A percentile compares a stretch with the other conserved stretches of the same genome.
These are phyloP conservation scores for Chloropsis cyanopogon DNA, from an alignment of 2,113 vertebrate species.

Conservation along the genomic window DNA sequence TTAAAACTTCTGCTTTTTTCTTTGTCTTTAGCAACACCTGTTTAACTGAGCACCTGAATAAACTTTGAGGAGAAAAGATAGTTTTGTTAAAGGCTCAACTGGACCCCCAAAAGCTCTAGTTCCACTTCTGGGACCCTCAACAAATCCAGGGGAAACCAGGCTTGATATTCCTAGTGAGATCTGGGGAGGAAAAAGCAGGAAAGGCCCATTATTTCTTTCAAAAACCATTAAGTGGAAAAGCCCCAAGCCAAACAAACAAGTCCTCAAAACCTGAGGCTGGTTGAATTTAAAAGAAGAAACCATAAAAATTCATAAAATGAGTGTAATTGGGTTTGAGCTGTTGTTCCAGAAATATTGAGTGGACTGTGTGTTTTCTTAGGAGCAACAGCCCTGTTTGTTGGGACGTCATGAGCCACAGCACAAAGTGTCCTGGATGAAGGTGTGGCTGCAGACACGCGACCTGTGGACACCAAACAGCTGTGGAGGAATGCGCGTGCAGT, in stretches of 20 bases:
- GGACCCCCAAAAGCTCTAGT: neutral
- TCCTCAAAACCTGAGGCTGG: neutral
- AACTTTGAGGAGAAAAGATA: neutral
- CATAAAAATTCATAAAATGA: neutral
- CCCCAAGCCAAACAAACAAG: neutral
- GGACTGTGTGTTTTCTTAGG: neutral
- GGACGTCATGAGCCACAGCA: neutral
- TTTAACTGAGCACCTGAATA: constrained; percentile 34
- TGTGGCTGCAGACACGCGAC: neutral
- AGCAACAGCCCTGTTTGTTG: neutral
- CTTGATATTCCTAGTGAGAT: neutral
- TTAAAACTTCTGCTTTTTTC: neutral
- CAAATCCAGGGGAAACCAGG: neutral
- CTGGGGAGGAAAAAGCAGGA: neutral
- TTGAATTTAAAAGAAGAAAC: neutral
- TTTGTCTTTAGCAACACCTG: constrained; percentile 26
- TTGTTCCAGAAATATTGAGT: neutral
- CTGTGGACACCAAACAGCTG: fast-evolving
- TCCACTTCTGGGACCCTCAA: neutral
- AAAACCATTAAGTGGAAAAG: neutral
- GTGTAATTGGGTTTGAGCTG: neutral
- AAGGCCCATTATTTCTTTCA: neutral
- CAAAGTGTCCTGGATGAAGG: fast-evolving
- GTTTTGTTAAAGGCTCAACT: neutral
- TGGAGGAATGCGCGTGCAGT: neutral